Evolutionary conservation across 2,888 invertebrate genomes (phyloP).

Genomic region (Blomia tropicalis): DNA sequence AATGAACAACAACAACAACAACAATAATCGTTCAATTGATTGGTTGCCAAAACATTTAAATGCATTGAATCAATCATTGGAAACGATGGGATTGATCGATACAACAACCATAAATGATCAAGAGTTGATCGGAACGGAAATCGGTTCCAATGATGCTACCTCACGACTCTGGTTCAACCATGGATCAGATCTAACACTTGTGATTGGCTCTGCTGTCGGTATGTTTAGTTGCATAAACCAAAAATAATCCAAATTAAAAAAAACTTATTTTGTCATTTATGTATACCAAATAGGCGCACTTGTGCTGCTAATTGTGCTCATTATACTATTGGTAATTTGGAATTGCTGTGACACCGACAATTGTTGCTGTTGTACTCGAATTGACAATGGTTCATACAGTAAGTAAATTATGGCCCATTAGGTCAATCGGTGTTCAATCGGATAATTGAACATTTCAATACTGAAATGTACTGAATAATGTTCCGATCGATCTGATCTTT

Average conservation of each 20-base stretch:
- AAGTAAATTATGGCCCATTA: not conserved
- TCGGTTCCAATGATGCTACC: not conserved
- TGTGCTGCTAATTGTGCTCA: constrained; percentile 3
- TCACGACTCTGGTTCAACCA: not conserved
- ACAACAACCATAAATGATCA: too few species aligned
- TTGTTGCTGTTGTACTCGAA: not conserved
- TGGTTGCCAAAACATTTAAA: too few species aligned
- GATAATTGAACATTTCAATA: too few species aligned
- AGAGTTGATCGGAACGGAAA: not conserved
- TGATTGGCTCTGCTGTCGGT: constrained; percentile 1
- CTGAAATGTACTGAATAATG: too few species aligned
- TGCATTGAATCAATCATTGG: too few species aligned
- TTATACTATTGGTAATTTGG: constrained; percentile 1
- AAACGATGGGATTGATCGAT: too few species aligned
- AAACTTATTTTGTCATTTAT: not conserved
- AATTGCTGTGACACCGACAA: constrained; percentile 1
- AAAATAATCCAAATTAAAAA: too few species aligned
- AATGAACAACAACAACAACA: too few species aligned
- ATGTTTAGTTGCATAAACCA: not conserved
- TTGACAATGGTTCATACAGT: not conserved
- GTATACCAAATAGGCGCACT: not conserved
- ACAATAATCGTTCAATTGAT: too few species aligned
- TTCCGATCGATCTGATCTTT: too few species aligned
- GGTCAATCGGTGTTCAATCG: not conserved
- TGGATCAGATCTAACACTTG: too few species aligned